Conservation (phyloP, 2,113 vertebrate species). For the Naja naja region DNA sequence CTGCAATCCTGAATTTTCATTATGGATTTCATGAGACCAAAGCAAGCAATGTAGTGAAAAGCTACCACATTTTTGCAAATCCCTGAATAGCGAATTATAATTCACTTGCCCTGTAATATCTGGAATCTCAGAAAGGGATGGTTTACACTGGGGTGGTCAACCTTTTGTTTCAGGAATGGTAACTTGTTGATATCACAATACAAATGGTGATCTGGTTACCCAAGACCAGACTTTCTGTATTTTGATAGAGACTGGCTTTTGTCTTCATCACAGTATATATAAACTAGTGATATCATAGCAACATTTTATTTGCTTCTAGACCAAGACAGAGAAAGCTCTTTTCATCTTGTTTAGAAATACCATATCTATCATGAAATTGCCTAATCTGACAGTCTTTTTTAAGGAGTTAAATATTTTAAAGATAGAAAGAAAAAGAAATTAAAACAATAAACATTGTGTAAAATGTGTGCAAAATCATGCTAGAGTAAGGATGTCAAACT, state of each 20-base stretch:
- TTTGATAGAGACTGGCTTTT: constrained; percentile 33
- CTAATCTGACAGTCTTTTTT: constrained; percentile 67
- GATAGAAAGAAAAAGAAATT: constrained; percentile 41
- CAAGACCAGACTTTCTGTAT: background rate
- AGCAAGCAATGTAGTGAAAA: background rate
- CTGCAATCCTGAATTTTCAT: background rate
- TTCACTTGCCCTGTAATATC: background rate
- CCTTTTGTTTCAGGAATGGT: background rate
- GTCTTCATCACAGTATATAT: background rate
- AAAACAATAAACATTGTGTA: constrained; percentile 64
- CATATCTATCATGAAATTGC: constrained; percentile 56
- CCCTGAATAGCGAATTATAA: background rate
- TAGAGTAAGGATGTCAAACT: background rate
- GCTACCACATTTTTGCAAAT: background rate
- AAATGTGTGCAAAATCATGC: constrained; percentile 40
- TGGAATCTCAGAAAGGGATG: background rate
- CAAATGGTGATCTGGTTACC: background rate
- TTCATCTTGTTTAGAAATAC: constrained; percentile 74
- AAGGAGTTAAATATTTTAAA: constrained; percentile 68
- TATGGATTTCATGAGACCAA: background rate
- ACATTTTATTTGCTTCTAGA: constrained; percentile 29
- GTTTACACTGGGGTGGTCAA: background rate
- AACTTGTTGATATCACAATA: background rate
- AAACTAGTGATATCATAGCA: constrained; percentile 6
- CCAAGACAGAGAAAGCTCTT: constrained; percentile 38